phyloP scores from a whole-genome alignment of 2,888 invertebrate genomes.

The Idaea aversata region DNA sequence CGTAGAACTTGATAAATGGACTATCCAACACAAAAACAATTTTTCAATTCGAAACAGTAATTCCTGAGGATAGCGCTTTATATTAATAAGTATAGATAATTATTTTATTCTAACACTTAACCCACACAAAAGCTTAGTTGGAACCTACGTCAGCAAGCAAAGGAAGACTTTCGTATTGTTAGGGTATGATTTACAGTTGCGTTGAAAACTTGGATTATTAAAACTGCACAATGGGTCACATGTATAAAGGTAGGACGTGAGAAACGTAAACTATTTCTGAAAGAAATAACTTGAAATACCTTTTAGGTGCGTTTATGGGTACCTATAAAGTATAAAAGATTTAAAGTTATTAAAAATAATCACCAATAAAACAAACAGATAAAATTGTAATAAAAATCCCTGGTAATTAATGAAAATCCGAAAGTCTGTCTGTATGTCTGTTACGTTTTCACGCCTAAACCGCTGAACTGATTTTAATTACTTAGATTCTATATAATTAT shows the following conservation, averaged over 20 bases:
- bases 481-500: too few relatives aligned
- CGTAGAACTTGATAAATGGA: too few relatives aligned
- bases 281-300: neutral
- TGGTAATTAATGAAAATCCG: too few relatives aligned
- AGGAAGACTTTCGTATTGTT: slow-evolving; percentile 56
- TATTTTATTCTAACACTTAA: neutral
- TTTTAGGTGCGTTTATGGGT: neutral
- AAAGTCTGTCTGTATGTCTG: too few relatives aligned
- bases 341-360: neutral
- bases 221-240: slow-evolving; percentile 4
- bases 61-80: too few relatives aligned
- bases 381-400: neutral
- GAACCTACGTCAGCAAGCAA: slow-evolving; percentile 39
- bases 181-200: slow-evolving; percentile 40
- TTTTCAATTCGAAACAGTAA: too few relatives aligned
- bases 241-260: neutral
- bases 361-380: neutral
- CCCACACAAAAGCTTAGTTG: neutral
- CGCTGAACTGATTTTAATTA: too few relatives aligned
- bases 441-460: too few relatives aligned
- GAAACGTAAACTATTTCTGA: neutral
- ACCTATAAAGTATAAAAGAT: neutral
- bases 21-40: too few relatives aligned
- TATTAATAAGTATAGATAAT: too few relatives aligned
- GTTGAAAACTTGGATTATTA: slow-evolving; percentile 7